Base-by-base conservation (phyloP, 2,797 vertebrate genomes). In the Luscinia megarhynchos region DNA sequence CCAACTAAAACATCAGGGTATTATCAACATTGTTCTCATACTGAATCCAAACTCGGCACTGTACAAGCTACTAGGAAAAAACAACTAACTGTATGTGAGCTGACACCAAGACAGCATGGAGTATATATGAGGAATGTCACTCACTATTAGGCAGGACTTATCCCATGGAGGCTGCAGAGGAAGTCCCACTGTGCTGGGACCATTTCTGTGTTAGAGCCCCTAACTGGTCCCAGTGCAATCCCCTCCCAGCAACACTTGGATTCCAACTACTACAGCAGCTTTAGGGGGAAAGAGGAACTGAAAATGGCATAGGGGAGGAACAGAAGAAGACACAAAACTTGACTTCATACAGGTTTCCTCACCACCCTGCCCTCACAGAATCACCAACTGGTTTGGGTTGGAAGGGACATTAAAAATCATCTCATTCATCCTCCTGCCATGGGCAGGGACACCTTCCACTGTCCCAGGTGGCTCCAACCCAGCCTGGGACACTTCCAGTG, bases 391-490 rank as follows among this genome's bases (percentile, higher is more conserved):
- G 18, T 43, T 63, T 76, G 43, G 36, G 11, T n/a, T 55, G 41
- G 22, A 75, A 81, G 2, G 4, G 21, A 48, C 34, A 21, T 75
- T 22, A 54, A 54, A 61, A 36, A 22, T 61, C 15, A 68, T 21
- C 36, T 54, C 21, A 20, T 62, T 68, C 41, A 40, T 20, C 4
- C 6, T 9, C 9, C 17, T 12, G 43, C 50, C 36, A 62, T 3
- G 9, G 24, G 5, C 9, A 55, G 36, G 34, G 32, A 55, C 15
- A 50, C 19, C 13, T 76, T 17, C 78, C 19, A 36, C 27, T 24
- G 0, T 16, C 19, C 27, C 63, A 50, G 9, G 46, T 0, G 30
- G 34, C 69, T 61, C 26, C 62, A 64, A 0, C 32, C 32, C 15
- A 23, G 32, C 8, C 27, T 75, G 7, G 34, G 22, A 15, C 32